Conservation (phyloP, 2,888 invertebrate species). For the Rhopalosiphum nymphaeae region DNA sequence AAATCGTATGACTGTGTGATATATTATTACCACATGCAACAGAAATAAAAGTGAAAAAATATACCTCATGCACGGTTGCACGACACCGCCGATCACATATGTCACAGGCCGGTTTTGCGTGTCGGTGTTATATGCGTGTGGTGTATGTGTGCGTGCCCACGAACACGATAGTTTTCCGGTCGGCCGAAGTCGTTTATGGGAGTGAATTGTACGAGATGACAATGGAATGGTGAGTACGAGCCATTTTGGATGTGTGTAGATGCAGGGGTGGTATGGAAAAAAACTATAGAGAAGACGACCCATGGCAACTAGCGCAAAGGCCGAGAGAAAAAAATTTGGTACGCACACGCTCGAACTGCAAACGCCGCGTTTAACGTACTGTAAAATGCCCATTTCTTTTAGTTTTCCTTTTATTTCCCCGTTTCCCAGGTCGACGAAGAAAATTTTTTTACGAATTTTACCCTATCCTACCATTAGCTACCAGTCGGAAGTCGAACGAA, state of each 20-base stretch:
- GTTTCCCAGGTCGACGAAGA: neutral
- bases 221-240: neutral
- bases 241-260: neutral
- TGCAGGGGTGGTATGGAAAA: neutral
- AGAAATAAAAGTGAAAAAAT: neutral
- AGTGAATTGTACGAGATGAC: constrained; percentile 33
- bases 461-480: neutral
- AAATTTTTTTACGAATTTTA: neutral
- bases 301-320: neutral
- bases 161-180: constrained; percentile 30
- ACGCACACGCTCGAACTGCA: neutral
- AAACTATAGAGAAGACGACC: neutral
- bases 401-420: neutral
- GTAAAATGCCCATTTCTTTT: neutral
- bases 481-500: neutral
- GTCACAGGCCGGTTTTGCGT: constrained; percentile 23
- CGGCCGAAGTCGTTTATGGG: constrained; percentile 8
- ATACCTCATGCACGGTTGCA: neutral
- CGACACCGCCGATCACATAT: constrained; percentile 36
- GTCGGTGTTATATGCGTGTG: neutral
- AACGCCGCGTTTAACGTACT: neutral
- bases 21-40: neutral
- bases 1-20: neutral
- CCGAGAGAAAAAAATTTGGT: neutral
- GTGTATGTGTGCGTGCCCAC: neutral